Evolutionary conservation across 37 sponge, comb jelly and placozoan genomes (phyloP).

Genomic region (Tethya wilhelma): DNA sequence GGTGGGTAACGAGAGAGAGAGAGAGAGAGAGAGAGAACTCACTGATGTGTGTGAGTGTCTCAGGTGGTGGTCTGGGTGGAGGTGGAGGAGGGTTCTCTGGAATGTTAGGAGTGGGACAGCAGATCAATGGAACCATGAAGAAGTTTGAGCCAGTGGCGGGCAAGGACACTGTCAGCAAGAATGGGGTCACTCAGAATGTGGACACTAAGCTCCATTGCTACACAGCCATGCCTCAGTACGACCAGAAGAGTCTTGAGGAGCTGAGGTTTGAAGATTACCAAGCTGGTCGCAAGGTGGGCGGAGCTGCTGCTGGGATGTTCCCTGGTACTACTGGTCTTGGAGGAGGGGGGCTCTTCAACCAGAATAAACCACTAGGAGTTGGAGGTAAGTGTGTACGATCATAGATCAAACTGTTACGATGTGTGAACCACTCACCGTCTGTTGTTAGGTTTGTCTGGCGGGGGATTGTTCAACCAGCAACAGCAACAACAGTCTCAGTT

Average conservation of each 20-base stretch:
- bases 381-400: background rate
- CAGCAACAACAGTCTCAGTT: too few species aligned
- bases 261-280: conserved; percentile 86
- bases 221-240: conserved; percentile 85
- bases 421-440: too few species aligned
- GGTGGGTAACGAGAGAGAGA: too few species aligned
- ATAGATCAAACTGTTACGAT: too few species aligned
- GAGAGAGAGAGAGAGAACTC: too few species aligned
- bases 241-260: conserved; percentile 85
- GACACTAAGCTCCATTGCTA: conserved; percentile 70
- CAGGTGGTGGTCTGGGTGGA: conserved; percentile 26
- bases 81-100: conserved; percentile 8
- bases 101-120: background rate
- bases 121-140: background rate
- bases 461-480: conserved; percentile 27
- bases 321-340: conserved; percentile 4
- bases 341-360: conserved; percentile 36
- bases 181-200: conserved; percentile 52
- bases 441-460: background rate
- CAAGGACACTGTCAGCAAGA: conserved; percentile 74
- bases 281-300: conserved; percentile 53
- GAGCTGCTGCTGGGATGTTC: background rate
- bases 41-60: too few species aligned
- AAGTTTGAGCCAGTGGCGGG: conserved; percentile 58
- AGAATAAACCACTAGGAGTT: conserved; percentile 29